Evolutionary conservation across 2,888 invertebrate species (phyloP).

Genomic region (Opisthograptis luteolata): DNA sequence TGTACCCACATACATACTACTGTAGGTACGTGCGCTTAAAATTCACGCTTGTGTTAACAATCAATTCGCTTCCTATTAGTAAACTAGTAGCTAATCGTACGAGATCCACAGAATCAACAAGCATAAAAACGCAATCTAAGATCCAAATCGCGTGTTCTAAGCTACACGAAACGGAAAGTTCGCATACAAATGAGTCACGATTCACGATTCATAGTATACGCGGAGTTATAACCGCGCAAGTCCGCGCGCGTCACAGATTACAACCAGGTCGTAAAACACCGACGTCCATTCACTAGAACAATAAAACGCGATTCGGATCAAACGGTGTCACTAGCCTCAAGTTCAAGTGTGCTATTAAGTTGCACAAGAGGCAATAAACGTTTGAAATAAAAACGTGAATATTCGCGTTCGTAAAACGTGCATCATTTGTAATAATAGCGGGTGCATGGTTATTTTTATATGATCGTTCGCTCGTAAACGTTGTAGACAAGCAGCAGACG

Average conservation of each 20-base stretch:
- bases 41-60: neutral
- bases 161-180: conserved; percentile 67
- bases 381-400: conserved; percentile 78
- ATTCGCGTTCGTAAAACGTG: conserved; percentile 58
- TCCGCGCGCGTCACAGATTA: conserved; percentile 70
- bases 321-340: conserved; percentile 81
- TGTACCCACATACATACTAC: no score
- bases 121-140: conserved; percentile 6
- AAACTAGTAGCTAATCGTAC: neutral
- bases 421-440: conserved; percentile 62
- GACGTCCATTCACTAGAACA: conserved; percentile 79
- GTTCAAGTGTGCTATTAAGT: conserved; percentile 82
- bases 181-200: conserved; percentile 66
- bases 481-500: conserved; percentile 79
- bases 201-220: conserved; percentile 66
- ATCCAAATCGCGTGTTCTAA: conserved; percentile 29
- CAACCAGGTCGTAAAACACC: conserved; percentile 77
- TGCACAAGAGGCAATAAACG: conserved; percentile 79
- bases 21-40: no score
- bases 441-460: conserved; percentile 75
- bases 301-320: conserved; percentile 81
- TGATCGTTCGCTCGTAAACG: conserved; percentile 76
- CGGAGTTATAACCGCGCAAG: conserved; percentile 56
- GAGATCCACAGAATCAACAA: conserved; percentile 1
- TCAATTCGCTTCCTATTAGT: conserved; percentile 1